phyloP scores from a whole-genome alignment of 53 echinoderm and acorn worm genomes.

The Stichopus horrens region DNA sequence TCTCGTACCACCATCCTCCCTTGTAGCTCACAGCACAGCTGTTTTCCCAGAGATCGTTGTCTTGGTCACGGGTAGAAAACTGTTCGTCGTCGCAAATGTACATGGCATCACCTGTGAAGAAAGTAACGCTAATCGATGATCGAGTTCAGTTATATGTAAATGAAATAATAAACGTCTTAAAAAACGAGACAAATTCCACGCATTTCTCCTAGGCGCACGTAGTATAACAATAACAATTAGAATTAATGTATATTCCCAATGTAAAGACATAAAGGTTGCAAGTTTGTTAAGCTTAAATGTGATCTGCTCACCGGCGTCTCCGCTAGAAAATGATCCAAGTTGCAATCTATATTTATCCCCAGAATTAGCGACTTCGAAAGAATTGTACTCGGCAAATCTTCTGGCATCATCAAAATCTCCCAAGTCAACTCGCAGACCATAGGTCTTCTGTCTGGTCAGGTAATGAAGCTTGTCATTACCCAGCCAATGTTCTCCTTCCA shows the following conservation, averaged over 20 bases:
- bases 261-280: not conserved
- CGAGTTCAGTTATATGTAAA: not conserved
- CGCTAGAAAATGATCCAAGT: slow-evolving; percentile 48
- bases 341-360: slow-evolving; percentile 70
- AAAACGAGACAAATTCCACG: not conserved
- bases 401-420: slow-evolving; percentile 66
- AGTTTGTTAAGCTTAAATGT: not conserved
- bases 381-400: slow-evolving; percentile 63
- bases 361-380: slow-evolving; percentile 66
- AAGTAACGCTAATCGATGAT: not conserved
- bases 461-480: slow-evolving; percentile 76
- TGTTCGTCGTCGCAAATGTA: not conserved
- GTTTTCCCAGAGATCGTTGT: slow-evolving; percentile 21
- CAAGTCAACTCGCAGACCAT: slow-evolving; percentile 76
- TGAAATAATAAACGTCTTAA: not conserved
- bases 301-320: not conserved
- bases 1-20: slow-evolving; percentile 53
- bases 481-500: slow-evolving; percentile 76
- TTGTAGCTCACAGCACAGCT: slow-evolving; percentile 29
- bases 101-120: slow-evolving; percentile 15
- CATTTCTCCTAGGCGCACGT: not conserved
- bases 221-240: not conserved
- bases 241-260: not conserved
- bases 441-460: slow-evolving; percentile 63
- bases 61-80: slow-evolving; percentile 32